These are phyloP conservation scores for Procambarus virginalis DNA, from an alignment of 1,140 invertebrate genomes.

Conservation along the genomic window DNA sequence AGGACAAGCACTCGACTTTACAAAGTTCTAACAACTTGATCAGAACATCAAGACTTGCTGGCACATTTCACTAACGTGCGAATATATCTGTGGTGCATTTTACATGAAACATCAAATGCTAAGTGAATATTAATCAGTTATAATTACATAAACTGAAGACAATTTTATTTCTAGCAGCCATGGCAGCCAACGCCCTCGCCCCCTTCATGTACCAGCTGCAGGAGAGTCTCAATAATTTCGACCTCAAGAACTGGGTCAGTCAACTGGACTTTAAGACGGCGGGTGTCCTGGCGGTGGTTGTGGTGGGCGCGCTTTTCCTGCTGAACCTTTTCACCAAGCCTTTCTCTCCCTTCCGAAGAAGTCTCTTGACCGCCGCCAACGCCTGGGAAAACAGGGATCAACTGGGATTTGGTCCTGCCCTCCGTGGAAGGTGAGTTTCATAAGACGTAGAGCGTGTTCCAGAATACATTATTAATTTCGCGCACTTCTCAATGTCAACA, in stretches of 20 bases:
- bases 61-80: not conserved
- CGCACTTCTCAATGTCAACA: no score
- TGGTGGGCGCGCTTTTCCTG: conserved; percentile 16
- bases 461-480: no score
- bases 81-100: not conserved
- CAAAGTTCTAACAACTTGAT: not conserved
- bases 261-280: conserved; percentile 34
- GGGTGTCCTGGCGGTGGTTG: conserved; percentile 1
- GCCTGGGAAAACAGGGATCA: conserved; percentile 21
- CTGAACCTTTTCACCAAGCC: conserved; percentile 35
- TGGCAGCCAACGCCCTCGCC: conserved; percentile 10
- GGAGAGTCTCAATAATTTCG: conserved; percentile 11
- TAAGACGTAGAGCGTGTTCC: no score
- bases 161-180: not conserved
- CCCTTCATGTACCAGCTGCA: conserved; percentile 38
- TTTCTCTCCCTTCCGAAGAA: conserved; percentile 14
- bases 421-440: conserved; percentile 29
- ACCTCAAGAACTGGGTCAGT: conserved; percentile 17
- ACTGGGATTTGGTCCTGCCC: not conserved
- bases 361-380: conserved; percentile 28
- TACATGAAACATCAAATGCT: no score
- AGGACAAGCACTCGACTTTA: not conserved
- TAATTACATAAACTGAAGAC: not conserved
- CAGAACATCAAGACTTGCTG: not conserved
- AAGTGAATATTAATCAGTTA: no score